Evolutionary conservation across 2,797 vertebrate genomes (phyloP), one percentile per base, ranked within the genome.

Genomic region (Coilia nasus): DNA sequence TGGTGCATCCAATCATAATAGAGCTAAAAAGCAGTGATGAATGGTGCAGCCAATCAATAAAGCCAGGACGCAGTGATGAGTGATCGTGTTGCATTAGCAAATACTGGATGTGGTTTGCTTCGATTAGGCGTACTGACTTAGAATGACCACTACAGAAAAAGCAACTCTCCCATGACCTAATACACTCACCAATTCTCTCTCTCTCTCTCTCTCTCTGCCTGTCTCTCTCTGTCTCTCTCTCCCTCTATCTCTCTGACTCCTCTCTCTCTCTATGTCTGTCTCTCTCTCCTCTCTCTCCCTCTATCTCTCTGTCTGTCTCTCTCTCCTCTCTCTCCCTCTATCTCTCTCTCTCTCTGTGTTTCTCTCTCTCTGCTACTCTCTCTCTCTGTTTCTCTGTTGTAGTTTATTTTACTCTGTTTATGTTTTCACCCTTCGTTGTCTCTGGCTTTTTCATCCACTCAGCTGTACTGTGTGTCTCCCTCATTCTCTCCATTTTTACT

Each of bases 1-100:
- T 23, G n/a, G 5, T 23, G 2, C 11, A 28, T 11, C 62, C 62
- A 28, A 67, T 67, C 23, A 31, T 21, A 67, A 31, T 0, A 0
- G 62, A 67, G 62, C 23, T 11, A 2, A 11, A n/a, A 23, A 25
- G 62, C 62, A 28, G 62, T 28, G 62, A 11, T 67, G 9, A 31
- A 67, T 67, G 62, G 15, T 3, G 10, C 5, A 31, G 25, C 62
- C 62, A 67, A 67, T 67, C 23, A 28, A 67, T 67, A 67, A 9
- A 54, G 50, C 14, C 50, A 10, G 50, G 50, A 9, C 7, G 50
- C 50, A 67, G 25, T 28, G 62, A 67, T 89, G 86, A 92, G 88
- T 87, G 87, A 81, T 86, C 85, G 86, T 83, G 88, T 84, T 88
- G 82, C 83, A 87, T 88, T 90, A 88, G 81, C 83, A 83, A 41